Evolutionary conservation across 2,113 vertebrate species (phyloP).

Genomic region (Haplochromis vanheusdeni): DNA sequence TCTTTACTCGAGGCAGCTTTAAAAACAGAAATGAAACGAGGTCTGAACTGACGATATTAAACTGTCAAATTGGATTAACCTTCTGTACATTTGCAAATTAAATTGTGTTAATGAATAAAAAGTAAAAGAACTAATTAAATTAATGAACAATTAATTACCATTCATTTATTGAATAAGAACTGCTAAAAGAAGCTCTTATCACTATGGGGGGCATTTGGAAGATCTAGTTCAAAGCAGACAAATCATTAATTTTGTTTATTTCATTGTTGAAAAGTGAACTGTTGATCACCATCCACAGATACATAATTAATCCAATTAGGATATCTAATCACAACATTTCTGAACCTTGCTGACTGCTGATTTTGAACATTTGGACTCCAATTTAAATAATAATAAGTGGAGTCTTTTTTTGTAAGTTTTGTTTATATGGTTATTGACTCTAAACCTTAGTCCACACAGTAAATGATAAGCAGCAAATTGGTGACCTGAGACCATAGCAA

Average conservation of each 20-base stretch:
- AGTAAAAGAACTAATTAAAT: not conserved
- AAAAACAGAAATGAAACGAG: not conserved
- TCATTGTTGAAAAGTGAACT: not conserved
- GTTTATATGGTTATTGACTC: not conserved
- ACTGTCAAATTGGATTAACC: slow-evolving; percentile 3
- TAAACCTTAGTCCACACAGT: not conserved
- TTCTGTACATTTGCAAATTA: not conserved
- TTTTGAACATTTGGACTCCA: not conserved
- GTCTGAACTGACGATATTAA: not conserved
- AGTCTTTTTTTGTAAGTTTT: not conserved
- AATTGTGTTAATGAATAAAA: slow-evolving; percentile 21
- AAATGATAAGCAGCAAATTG: not conserved
- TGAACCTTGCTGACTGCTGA: not conserved
- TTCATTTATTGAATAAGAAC: not conserved
- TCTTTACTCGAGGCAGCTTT: not conserved
- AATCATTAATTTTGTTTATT: not conserved
- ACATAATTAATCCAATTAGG: not conserved
- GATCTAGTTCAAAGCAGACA: not conserved
- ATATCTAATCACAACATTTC: not conserved
- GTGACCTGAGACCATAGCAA: not conserved
- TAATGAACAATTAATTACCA: not conserved
- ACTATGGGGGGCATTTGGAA: not conserved
- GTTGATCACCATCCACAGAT: not conserved
- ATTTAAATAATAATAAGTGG: not conserved
- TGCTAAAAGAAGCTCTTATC: not conserved